These are phyloP conservation scores for Nycteola revayana DNA, from an alignment of 2,888 invertebrate species.

Conservation along the genomic window DNA sequence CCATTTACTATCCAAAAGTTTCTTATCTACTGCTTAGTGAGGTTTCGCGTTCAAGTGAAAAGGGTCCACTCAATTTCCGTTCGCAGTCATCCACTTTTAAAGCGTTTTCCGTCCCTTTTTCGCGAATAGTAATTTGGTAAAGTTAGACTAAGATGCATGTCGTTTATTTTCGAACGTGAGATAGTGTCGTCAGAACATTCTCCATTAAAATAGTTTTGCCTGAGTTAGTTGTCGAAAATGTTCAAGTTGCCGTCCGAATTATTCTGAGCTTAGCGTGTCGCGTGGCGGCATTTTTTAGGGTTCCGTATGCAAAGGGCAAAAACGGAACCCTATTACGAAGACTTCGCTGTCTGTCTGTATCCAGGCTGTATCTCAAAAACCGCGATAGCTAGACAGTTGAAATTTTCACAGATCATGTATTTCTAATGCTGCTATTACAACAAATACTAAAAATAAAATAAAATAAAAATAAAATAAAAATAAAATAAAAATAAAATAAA, in stretches of 20 bases:
- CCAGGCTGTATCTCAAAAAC: too few relatives aligned
- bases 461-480: too few relatives aligned
- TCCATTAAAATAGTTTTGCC: constrained; percentile 53
- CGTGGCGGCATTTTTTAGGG: too few relatives aligned
- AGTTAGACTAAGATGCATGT: constrained; percentile 25
- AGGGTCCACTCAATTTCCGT: constrained; percentile 63
- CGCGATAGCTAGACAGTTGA: too few relatives aligned
- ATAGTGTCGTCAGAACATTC: constrained; percentile 47
- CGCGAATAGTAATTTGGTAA: constrained; percentile 13
- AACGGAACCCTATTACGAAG: too few relatives aligned
- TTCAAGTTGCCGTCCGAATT: constrained; percentile 25
- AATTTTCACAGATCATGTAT: too few relatives aligned
- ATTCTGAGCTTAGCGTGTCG: constrained; percentile 19
- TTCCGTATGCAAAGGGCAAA: too few relatives aligned
- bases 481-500: too few relatives aligned
- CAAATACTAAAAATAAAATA: too few relatives aligned
- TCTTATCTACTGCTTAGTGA: constrained; percentile 23
- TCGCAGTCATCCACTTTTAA: constrained; percentile 32
- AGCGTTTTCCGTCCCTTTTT: constrained; percentile 31
- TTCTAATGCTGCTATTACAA: too few relatives aligned
- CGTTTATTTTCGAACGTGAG: constrained; percentile 32
- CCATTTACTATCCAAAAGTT: constrained; percentile 27
- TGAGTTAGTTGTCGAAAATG: constrained; percentile 31
- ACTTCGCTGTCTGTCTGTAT: too few relatives aligned
- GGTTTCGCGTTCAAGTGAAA: constrained; percentile 43